Evolutionary conservation across 2,888 invertebrate species (phyloP).

Genomic region (Cremastinae sp.): DNA sequence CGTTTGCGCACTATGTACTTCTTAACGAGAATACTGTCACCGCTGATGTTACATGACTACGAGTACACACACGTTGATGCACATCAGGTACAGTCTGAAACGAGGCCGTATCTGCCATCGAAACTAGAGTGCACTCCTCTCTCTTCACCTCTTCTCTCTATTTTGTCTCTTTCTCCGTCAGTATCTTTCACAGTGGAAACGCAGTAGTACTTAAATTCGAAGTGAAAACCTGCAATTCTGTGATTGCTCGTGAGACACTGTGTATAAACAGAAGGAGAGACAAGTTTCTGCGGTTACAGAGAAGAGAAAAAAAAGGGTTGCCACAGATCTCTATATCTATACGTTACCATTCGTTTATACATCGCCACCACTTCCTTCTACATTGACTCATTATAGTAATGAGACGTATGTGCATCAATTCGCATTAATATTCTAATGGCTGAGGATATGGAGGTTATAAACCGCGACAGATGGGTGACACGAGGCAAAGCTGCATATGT

Average conservation of each 20-base stretch:
- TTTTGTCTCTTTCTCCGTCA: neutral
- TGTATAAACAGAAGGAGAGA: conserved; percentile 67
- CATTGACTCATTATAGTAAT: conserved; percentile 79
- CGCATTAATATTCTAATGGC: conserved; percentile 80
- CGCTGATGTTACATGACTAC: neutral
- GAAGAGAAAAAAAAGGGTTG: neutral
- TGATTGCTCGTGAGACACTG: conserved; percentile 78
- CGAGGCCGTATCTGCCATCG: conserved; percentile 9
- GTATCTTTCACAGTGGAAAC: conserved; percentile 23
- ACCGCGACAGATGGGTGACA: conserved; percentile 16
- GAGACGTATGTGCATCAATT: conserved; percentile 78
- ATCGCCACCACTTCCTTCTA: conserved; percentile 69
- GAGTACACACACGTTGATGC: conserved; percentile 10
- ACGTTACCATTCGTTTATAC: conserved; percentile 1
- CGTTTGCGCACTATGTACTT: conserved; percentile 5
- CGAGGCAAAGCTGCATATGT: conserved; percentile 15
- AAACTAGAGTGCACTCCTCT: conserved; percentile 40
- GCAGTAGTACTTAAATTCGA: conserved; percentile 55
- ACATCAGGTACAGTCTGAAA: conserved; percentile 17
- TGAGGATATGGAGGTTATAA: conserved; percentile 53
- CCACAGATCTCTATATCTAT: neutral
- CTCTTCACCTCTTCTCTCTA: neutral
- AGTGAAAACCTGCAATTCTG: conserved; percentile 75
- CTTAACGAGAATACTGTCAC: conserved; percentile 38
- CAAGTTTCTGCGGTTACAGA: conserved; percentile 10